Percentiles rank a stretch among this genome's conserved stretches.
phyloP scores from a whole-genome alignment of 2,888 invertebrate species.

The Cheilosia vulpina region DNA sequence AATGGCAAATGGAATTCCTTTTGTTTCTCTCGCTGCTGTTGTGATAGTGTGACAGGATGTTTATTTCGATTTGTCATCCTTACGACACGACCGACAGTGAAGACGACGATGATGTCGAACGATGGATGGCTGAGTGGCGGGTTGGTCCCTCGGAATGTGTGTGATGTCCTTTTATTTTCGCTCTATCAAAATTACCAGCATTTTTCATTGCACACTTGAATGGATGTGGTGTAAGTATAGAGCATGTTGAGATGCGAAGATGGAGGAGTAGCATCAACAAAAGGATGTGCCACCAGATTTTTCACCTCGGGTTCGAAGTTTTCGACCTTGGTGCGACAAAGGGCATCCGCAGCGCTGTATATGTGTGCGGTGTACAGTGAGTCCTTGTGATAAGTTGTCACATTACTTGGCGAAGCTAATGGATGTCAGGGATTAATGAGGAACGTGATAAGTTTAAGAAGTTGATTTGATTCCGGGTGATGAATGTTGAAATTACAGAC shows the following conservation, averaged over 20 bases:
- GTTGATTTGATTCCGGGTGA: conserved; percentile 66
- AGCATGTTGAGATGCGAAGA: conserved; percentile 23
- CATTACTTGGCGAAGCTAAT: conserved; percentile 66
- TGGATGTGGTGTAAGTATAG: conserved; percentile 38
- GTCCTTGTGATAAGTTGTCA: conserved; percentile 70
- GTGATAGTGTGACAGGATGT: conserved; percentile 62
- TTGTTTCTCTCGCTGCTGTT: conserved; percentile 53
- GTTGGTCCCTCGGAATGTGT: conserved; percentile 48
- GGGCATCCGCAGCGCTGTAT: conserved; percentile 18
- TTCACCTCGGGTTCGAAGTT: conserved; percentile 70
- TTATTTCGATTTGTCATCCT: conserved; percentile 68
- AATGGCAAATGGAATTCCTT: conserved; percentile 65
- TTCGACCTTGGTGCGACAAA: conserved; percentile 62
- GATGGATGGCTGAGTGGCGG: conserved; percentile 28
- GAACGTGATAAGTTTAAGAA: conserved; percentile 73
- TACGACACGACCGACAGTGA: conserved; percentile 19
- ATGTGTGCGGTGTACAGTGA: conserved; percentile 35
- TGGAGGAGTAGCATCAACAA: conserved; percentile 14
- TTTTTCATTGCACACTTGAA: conserved; percentile 70
- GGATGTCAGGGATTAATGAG: conserved; percentile 72
- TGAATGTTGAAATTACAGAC: conserved; percentile 54
- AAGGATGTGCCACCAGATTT: conserved; percentile 52
- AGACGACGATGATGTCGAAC: background rate
- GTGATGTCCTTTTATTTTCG: conserved; percentile 49
- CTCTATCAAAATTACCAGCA: conserved; percentile 68